Evolutionary conservation across 2,888 invertebrate species (phyloP).

Genomic region (Hyposoter didymator): DNA sequence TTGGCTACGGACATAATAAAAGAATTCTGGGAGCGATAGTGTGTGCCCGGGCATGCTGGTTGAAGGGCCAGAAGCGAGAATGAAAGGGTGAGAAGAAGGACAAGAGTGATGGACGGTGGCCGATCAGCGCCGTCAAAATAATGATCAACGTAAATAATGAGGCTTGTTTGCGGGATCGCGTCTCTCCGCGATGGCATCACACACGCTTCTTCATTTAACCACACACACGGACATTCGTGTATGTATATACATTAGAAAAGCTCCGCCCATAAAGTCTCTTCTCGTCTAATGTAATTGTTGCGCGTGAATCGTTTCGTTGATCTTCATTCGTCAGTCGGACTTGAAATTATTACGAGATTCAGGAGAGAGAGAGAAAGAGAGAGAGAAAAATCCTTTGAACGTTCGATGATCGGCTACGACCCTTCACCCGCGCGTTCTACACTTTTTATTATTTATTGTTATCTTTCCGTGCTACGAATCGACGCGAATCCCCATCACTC

Average conservation of each 20-base stretch:
- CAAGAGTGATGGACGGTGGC: slow-evolving; percentile 82
- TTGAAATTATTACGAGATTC: slow-evolving; percentile 35
- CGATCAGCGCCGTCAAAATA: slow-evolving; percentile 83
- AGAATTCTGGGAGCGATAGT: slow-evolving; percentile 72
- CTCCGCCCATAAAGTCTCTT: slow-evolving; percentile 5
- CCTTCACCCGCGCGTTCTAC: not conserved
- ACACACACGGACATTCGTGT: slow-evolving; percentile 1
- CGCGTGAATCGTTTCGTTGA: slow-evolving; percentile 53
- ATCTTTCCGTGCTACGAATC: not conserved
- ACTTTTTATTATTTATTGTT: slow-evolving; percentile 13
- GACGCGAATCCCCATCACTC: slow-evolving; percentile 16
- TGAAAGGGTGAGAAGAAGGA: slow-evolving; percentile 56
- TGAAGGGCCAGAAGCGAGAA: slow-evolving; percentile 49
- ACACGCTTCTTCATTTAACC: slow-evolving; percentile 52
- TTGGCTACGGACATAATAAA: slow-evolving; percentile 77
- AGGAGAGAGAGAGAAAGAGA: not conserved
- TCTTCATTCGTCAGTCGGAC: slow-evolving; percentile 36
- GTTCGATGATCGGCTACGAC: slow-evolving; percentile 21
- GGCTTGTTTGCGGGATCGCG: slow-evolving; percentile 72
- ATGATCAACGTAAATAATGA: slow-evolving; percentile 82
- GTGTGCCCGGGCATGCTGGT: slow-evolving; percentile 20
- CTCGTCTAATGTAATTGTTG: slow-evolving; percentile 46
- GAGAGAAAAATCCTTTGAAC: slow-evolving; percentile 29
- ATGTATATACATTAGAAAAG: slow-evolving; percentile 4
- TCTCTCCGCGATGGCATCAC: slow-evolving; percentile 46